Evolutionary conservation across 2,888 invertebrate species (phyloP), one percentile per base, ranked within the genome.

Genomic region (Macroteleia sp.): DNA sequence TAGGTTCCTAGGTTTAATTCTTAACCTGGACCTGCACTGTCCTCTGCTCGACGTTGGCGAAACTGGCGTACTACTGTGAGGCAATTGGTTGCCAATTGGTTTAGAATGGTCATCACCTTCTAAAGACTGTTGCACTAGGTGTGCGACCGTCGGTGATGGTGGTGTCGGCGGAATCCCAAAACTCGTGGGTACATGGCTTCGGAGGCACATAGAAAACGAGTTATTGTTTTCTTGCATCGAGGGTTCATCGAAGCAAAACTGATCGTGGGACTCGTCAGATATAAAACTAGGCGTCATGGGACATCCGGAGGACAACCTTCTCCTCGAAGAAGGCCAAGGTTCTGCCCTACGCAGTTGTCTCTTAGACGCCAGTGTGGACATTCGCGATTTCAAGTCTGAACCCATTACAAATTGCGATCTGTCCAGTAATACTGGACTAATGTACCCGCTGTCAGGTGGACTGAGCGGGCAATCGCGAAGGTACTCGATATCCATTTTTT

Each of bases 1-100:
- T 50, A 90, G 67, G 74, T 85, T 85, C 64, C 90, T 89, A 3
- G 90, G 90, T 57, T 86, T 89, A 6, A 80, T 59, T 10, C 48
- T 57, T 0, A 67, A 17, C 20, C 61, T 19, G 1, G 54, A 39
- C 8, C 46, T 22, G 9, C 8, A 46, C 1, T 22, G 25, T 1
- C 19, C 8, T 10, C 42, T 73, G 36, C 77, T 74, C 8, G 70
- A 71, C 8, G 67, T 67, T 5, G 67, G 77, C n/a, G 57, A 77
- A 1, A 64, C 42, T 1, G 73, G 77, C 1, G 73, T 73, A 17
- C 77, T 70, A 17, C 66, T 70, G 0, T 30, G 19, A 1, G 48
- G 25, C 4, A 36, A 5, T 25, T n/a, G n/a, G n/a, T n/a, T n/a
- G n/a, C n/a, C n/a, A n/a, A n/a, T n/a, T n/a, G n/a, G n/a, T n/a